Base-by-base conservation (phyloP, 1,140 invertebrate genomes). In the Colletes latitarsis region DNA sequence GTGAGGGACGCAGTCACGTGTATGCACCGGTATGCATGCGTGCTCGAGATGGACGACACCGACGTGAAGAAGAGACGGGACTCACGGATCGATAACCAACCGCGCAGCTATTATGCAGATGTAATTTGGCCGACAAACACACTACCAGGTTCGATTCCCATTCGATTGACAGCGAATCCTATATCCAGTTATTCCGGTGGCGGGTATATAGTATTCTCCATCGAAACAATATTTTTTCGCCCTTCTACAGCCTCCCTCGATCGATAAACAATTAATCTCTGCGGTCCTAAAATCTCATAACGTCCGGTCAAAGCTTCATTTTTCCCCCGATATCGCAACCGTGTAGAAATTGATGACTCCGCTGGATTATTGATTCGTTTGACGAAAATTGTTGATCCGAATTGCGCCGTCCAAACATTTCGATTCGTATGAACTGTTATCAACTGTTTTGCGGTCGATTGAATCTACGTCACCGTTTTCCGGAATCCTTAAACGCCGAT, bases 111-210 rank as follows among this genome's bases (percentile, higher is more conserved):
- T 90, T 90, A 90, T 90, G 89, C 89, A 89, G 89, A 90, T 90
- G 89, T 90, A 90, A 90, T 90, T 90, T 90, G 83, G 87, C 88
- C 83, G 85, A 89, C 89, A 90, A 90, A 90, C 88, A 90, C 78
- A 88, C 88, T 90, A 86, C 84, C 85, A 77, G 81, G 68, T 82
- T 85, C 80, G 81, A 87, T 88, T 88, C 77, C 82, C 81, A 84
- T 81, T 80, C 84, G 78, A 86, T 88, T 81, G 85, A 72, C 85
- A 81, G 80, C 75, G 64, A 73, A 74, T 49, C 77, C 81, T 83
- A 85, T 88, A 30, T 88, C 82, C 30, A 30, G 30, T 85, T 88
- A 77, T 85, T 83, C 75, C 78, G 68, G 81, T 72, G 77, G 73
- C 75, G 43, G 53, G 63, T 41, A 80, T 83, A 63, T 46, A 41